These are phyloP conservation scores for Narcine bancroftii DNA, from an alignment of 2,113 vertebrate species.

Conservation along the genomic window DNA sequence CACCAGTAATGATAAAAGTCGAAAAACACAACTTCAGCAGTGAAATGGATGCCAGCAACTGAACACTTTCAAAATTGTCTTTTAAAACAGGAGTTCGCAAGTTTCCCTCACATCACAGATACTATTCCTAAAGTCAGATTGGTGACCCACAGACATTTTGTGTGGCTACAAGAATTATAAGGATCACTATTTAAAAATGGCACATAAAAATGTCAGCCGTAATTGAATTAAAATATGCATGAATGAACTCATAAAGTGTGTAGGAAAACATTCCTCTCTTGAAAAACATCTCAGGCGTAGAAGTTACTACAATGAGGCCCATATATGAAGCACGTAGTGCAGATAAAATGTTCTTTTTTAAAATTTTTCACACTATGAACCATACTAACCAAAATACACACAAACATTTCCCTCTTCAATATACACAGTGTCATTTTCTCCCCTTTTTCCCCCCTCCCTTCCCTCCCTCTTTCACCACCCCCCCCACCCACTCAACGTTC, in stretches of 20 bases:
- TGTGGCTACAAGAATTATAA: neutral
- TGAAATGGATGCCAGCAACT: neutral
- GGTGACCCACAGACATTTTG: neutral
- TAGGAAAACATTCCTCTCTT: neutral
- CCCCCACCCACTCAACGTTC: too few relatives aligned
- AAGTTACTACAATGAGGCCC: neutral
- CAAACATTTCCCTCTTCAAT: too few relatives aligned
- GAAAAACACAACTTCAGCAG: constrained; percentile 6
- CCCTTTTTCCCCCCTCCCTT: too few relatives aligned
- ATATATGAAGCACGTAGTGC: too few relatives aligned
- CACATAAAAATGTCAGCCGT: neutral
- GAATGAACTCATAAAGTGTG: neutral
- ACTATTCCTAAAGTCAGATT: neutral
- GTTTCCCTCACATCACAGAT: neutral
- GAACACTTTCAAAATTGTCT: neutral
- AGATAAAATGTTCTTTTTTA: neutral
- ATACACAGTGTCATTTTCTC: too few relatives aligned
- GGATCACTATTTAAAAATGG: neutral
- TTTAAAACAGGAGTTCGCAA: neutral
- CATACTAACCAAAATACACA: too few relatives aligned
- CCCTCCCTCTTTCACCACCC: too few relatives aligned
- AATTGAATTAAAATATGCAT: neutral
- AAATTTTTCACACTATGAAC: too few relatives aligned
- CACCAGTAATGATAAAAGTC: neutral
- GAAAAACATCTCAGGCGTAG: neutral